Base-by-base conservation (phyloP, 2,888 invertebrate genomes). In the Dryocosmus kuriphilus region DNA sequence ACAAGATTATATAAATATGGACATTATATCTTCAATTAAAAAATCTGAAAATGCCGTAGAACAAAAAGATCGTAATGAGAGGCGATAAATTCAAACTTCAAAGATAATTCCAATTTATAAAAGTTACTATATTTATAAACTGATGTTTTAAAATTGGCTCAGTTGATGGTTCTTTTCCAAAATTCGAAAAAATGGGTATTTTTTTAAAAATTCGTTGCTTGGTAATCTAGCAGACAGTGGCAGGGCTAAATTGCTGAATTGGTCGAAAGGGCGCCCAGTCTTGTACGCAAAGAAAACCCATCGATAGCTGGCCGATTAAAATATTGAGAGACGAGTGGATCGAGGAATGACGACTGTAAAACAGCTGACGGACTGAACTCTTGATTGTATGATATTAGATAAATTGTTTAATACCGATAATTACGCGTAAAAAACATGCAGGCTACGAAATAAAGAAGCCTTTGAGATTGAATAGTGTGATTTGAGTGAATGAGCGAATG, bases 301-400 rank as follows among this genome's bases (percentile, higher is more conserved):
- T 11, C 41, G 5, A 5, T 16, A 41, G 41, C 4, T 1, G 51
- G 32, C 27, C 27, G 19, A 51, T 27, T 8, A 7, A 67, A 16
- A 24, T 24, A 38, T 38, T 60, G 24, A 41, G 38, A 27, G 46
- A 51, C 77, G 77, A 77, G 77, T 14, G 35, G 46, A 74, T 61
- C 63, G 73, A 79, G 75, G 74, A 77, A 62, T 32, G 74, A 67
- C 11, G 30, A 55, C 27, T 27, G 6, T 55, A 32, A 11, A 32
- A 27, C 30, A 30, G 22, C 41, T 27, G 27, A 46, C 27, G 61
- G 61, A 77, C 38, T 46, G 67, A 77, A 78, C 84, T 87, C 86
- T 84, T 88, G 84, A 86, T 84, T 89, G 89, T 90, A 89, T 86
- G 87, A 89, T 89, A 90, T 81, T 89, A 89, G 90, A 85, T 83